A percentile compares a stretch with the other conserved stretches of the same genome.
phyloP scores from a whole-genome alignment of 2,888 invertebrate genomes.

The Zygaena filipendulae region DNA sequence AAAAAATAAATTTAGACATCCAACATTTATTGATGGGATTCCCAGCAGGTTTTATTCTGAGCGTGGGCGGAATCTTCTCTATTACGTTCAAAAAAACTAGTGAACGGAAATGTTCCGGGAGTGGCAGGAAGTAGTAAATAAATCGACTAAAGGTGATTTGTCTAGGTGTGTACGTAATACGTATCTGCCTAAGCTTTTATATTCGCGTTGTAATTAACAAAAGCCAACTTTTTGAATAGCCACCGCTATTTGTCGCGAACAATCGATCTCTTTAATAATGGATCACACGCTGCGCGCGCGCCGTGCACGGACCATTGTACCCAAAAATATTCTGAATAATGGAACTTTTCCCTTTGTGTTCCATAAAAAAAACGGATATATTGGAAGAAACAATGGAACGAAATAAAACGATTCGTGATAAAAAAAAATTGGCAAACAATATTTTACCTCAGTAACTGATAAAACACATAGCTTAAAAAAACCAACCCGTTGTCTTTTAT shows the following conservation, averaged over 20 bases:
- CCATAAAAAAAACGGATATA: slow-evolving; percentile 53
- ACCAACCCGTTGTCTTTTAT: no score
- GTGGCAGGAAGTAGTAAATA: slow-evolving; percentile 51
- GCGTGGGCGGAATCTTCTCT: no score
- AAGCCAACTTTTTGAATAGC: slow-evolving; percentile 52
- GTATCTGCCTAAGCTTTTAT: slow-evolving; percentile 25
- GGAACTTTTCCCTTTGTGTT: slow-evolving; percentile 49
- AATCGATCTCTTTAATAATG: slow-evolving; percentile 42
- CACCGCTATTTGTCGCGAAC: slow-evolving; percentile 50
- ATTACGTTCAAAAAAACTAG: neutral
- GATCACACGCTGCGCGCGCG: slow-evolving; percentile 63
- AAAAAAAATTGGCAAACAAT: no score
- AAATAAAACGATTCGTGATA: no score
- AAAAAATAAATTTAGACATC: no score
- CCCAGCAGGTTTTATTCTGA: no score
- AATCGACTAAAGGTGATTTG: slow-evolving; percentile 29
- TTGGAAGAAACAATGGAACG: slow-evolving; percentile 46
- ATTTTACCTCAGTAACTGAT: no score
- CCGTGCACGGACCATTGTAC: slow-evolving; percentile 47
- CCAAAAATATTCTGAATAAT: slow-evolving; percentile 53
- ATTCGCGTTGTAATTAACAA: slow-evolving; percentile 41
- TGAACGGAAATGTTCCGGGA: slow-evolving; percentile 30
- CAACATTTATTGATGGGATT: no score
- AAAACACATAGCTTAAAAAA: no score
- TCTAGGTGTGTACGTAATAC: slow-evolving; percentile 38